These are phyloP conservation scores for Samia ricini DNA, from an alignment of 1,140 invertebrate genomes.

Conservation along the genomic window DNA sequence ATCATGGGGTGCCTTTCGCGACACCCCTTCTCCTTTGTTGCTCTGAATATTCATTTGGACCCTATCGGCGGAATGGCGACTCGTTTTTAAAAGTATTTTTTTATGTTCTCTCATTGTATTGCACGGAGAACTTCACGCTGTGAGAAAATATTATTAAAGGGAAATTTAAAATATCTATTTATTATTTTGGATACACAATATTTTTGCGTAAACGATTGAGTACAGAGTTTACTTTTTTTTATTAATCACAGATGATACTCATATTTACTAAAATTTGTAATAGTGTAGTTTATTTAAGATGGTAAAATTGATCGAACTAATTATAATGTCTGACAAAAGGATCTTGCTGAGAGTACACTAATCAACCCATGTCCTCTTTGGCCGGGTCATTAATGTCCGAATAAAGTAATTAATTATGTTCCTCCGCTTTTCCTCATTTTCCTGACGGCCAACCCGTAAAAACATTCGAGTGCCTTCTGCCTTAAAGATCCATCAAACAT, in stretches of 20 bases:
- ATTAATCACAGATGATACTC: too few species aligned
- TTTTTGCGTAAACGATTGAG: not conserved
- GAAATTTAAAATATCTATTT: slow-evolving; percentile 32
- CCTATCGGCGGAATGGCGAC: slow-evolving; percentile 62
- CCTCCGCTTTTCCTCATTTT: slow-evolving; percentile 61
- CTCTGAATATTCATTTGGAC: slow-evolving; percentile 72
- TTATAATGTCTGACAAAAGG: slow-evolving; percentile 35
- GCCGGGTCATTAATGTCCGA: slow-evolving; percentile 70
- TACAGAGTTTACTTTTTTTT: too few species aligned
- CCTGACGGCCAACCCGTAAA: slow-evolving; percentile 57
- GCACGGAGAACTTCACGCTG: slow-evolving; percentile 21
- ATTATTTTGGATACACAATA: slow-evolving; percentile 19
- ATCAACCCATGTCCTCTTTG: slow-evolving; percentile 59
- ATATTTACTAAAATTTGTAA: not conserved
- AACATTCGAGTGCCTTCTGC: slow-evolving; percentile 43
- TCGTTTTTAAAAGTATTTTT: slow-evolving; percentile 64
- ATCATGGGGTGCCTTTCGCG: slow-evolving; percentile 53
- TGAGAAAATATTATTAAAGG: slow-evolving; percentile 31
- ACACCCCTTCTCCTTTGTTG: slow-evolving; percentile 65
- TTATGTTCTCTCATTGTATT: slow-evolving; percentile 51
- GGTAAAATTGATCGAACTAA: slow-evolving; percentile 13
- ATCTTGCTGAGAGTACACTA: slow-evolving; percentile 52
- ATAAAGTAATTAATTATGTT: slow-evolving; percentile 75
- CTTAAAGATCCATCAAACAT: slow-evolving; percentile 70
- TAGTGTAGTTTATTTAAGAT: not conserved